Evolutionary conservation across 2,113 vertebrate species (phyloP), one percentile per base, ranked within the genome.

Genomic region (Pseudorasbora parva): DNA sequence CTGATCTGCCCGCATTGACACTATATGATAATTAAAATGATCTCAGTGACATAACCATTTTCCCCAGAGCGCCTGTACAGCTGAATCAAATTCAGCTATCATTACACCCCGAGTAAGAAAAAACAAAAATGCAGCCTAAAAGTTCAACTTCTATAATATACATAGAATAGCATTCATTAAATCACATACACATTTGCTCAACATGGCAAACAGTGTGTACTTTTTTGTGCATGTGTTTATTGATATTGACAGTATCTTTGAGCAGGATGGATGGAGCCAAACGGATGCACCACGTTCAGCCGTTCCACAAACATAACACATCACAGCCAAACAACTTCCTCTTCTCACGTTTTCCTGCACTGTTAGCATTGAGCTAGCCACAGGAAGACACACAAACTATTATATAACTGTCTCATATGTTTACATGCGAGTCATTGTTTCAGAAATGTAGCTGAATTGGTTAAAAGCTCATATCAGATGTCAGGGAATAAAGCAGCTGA

Each of bases 401-500:
- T 66, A 76, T 27, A 76, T 41, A 83, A 77, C 21, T 12, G 4
- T 66, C 10, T 45, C 23, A 73, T 27, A 15, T 1, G 71, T 49
- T 37, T 49, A 72, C 21, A 21, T 27, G 12, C 3, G 37, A 10
- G 49, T 19, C 25, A 51, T 17, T 49, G 30, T 25, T 37, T 78
- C 33, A 78, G 54, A 78, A 59, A 27, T 19, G 14, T 15, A 80
- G 30, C n/a, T 47, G 27, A 80, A 80, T 14, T 49, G 41, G 23
- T 80, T 33, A 66, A 37, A 74, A 66, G 56, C 41, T 43, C 15
- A 68, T 85, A 43, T 88, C 86, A 33, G 76, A 86, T 91, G 88
- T 90, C 91, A 90, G 90, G 90, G 85, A 30, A 86, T 74, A 49
- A 2, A 87, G 87, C 57, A 90, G 88, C 86, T 88, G 86, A 90